phyloP scores from a whole-genome alignment of 2,888 invertebrate species.

The Sericinus montela region DNA sequence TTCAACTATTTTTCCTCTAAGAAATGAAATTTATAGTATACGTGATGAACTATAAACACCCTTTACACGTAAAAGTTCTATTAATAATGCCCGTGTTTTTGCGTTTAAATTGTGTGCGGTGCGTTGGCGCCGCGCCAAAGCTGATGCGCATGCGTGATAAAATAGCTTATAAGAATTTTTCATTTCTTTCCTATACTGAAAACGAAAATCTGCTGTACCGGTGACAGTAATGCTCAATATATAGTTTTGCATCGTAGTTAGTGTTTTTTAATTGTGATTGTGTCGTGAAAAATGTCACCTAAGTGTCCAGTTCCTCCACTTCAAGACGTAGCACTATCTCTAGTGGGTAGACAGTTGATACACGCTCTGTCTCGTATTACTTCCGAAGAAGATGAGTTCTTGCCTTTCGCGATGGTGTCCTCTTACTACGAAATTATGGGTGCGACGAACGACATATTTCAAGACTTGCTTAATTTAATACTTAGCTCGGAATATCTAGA shows the following conservation, averaged over 20 bases:
- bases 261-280: slow-evolving; percentile 32
- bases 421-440: slow-evolving; percentile 80
- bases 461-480: slow-evolving; percentile 83
- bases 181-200: slow-evolving; percentile 60
- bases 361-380: slow-evolving; percentile 81
- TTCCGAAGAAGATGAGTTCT: slow-evolving; percentile 76
- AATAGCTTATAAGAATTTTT: slow-evolving; percentile 61
- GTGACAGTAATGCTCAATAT: slow-evolving; percentile 53
- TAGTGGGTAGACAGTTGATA: slow-evolving; percentile 81
- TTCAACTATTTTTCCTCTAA: slow-evolving; percentile 9
- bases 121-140: slow-evolving; percentile 62
- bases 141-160: slow-evolving; percentile 52
- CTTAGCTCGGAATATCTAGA: slow-evolving; percentile 83
- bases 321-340: slow-evolving; percentile 79
- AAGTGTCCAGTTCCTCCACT: slow-evolving; percentile 80
- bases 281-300: slow-evolving; percentile 78
- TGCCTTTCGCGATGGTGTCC: slow-evolving; percentile 80
- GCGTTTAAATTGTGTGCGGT: slow-evolving; percentile 68
- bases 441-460: slow-evolving; percentile 83
- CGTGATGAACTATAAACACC: slow-evolving; percentile 55
- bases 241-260: slow-evolving; percentile 29
- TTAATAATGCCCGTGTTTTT: slow-evolving; percentile 61
- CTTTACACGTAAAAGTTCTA: slow-evolving; percentile 68
- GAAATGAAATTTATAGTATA: slow-evolving; percentile 36
- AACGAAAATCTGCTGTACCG: slow-evolving; percentile 43